Evolutionary conservation across 1,140 invertebrate species (phyloP), one percentile per base, ranked within the genome.

Genomic region (Whitmania pigra): DNA sequence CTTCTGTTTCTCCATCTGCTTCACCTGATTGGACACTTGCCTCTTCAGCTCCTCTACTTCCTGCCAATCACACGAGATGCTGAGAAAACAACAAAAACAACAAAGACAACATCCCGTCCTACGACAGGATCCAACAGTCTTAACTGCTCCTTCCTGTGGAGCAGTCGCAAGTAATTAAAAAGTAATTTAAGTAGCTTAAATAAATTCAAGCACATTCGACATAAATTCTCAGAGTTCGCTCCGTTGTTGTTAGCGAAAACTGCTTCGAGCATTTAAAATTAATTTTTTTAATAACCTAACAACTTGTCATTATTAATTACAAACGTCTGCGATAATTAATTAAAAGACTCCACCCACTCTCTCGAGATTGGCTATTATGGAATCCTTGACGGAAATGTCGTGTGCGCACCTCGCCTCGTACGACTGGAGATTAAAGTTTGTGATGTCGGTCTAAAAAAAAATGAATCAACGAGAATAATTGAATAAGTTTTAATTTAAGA

Each of bases 1-100:
- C 85, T 97, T 97, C 83, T 96, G 92, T 86, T 96, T 92, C 82
- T 97, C 94, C 82, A 96, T 90, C 76, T 89, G 84, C 86, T 96
- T 95, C 83, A 92, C 91, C 84, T 95, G 91, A 80, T 88, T 88
- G 80, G 89, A 87, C 79, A 96, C 86, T 86, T 96, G 93, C 84
- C 91, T 88, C 84, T 90, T 90, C 78, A 96, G 86, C 84, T 97
- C 94, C 80, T 97, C 94, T 79, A 89, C 89, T 83, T 88, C 88
- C 87, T 89, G 79, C 15, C 83, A 85, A 72, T 67, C 71, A 74
- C 71, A 69, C 71, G 73, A 66, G 71, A 36, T n/a, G 31, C 31
- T 36, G 31, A 36, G 31, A 36, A 6, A 36, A 57, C 25, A 5
- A 57, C 20, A 20, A 57, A 57, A 5, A 57, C 25, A 20, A 57